Conservation (phyloP, 2,797 vertebrate species). For the Fratercula arctica region DNA sequence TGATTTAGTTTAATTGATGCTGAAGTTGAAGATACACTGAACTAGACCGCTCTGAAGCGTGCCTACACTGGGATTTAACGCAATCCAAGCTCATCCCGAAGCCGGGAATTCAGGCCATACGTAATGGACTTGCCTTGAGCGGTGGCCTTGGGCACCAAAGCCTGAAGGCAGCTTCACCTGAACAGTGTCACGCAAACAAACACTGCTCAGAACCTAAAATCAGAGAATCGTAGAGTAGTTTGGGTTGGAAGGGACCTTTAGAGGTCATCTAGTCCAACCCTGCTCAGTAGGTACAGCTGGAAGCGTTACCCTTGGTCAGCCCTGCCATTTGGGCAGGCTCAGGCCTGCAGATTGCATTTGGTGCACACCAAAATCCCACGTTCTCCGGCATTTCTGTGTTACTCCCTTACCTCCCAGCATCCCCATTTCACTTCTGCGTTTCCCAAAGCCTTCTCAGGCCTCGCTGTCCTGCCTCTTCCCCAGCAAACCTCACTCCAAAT, state of each 20-base stretch:
- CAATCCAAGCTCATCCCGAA: neutral
- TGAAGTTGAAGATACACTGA: neutral
- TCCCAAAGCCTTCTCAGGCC: neutral
- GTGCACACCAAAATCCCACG: rapidly evolving
- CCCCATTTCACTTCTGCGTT: neutral
- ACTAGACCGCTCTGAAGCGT: neutral
- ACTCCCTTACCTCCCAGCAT: neutral
- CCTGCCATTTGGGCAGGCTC: too few relatives aligned
- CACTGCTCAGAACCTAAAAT: neutral
- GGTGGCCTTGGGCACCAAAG: neutral
- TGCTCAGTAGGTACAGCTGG: neutral
- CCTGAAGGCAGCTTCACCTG: neutral
- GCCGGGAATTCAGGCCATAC: neutral
- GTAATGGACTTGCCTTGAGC: neutral
- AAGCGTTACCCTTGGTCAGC: neutral
- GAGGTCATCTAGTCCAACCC: neutral
- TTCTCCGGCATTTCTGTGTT: neutral
- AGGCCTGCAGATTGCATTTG: too few relatives aligned
- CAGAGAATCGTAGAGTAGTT: neutral
- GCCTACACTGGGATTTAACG: neutral
- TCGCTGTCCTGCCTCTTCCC: neutral
- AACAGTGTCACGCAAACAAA: rapidly evolving
- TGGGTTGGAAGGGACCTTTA: neutral
- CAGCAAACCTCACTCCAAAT: neutral
- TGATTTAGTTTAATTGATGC: neutral